A percentile compares a stretch with the other conserved stretches of the same genome.
These are phyloP conservation scores for Folsomia candida DNA, from an alignment of 2,888 invertebrate species.

Conservation along the genomic window DNA sequence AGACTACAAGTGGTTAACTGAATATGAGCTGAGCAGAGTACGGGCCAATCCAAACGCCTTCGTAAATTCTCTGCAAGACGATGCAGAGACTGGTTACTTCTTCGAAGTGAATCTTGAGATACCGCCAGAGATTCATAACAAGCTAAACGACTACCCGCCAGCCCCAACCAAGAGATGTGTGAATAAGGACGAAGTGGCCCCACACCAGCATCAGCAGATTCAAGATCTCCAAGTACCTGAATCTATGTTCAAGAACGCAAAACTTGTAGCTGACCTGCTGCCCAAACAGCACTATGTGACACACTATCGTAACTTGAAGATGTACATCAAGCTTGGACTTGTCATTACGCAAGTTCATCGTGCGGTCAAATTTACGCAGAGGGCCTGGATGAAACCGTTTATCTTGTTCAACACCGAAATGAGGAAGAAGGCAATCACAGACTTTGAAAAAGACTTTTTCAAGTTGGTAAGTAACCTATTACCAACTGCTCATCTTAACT, in stretches of 20 bases:
- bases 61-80: too few species aligned
- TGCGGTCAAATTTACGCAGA: constrained; percentile 12
- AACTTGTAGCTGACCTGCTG: too few species aligned
- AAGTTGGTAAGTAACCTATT: constrained; percentile 18
- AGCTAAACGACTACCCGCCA: too few species aligned
- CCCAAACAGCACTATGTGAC: background rate
- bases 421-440: constrained; percentile 21
- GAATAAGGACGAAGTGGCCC: background rate
- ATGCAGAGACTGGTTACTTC: background rate
- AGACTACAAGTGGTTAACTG: too few species aligned
- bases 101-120: too few species aligned
- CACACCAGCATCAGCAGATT: background rate
- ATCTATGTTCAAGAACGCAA: background rate
- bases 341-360: constrained; percentile 11
- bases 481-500: too few species aligned
- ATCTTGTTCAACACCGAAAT: constrained; percentile 21
- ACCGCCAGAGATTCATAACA: too few species aligned
- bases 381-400: constrained; percentile 18
- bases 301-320: background rate
- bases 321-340: constrained; percentile 16
- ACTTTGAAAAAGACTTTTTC: constrained; percentile 22
- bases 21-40: background rate
- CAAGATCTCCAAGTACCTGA: background rate
- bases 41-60: too few species aligned
- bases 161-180: too few species aligned